Conservation (phyloP, 2,113 vertebrate genomes). For the Esox niger region DNA sequence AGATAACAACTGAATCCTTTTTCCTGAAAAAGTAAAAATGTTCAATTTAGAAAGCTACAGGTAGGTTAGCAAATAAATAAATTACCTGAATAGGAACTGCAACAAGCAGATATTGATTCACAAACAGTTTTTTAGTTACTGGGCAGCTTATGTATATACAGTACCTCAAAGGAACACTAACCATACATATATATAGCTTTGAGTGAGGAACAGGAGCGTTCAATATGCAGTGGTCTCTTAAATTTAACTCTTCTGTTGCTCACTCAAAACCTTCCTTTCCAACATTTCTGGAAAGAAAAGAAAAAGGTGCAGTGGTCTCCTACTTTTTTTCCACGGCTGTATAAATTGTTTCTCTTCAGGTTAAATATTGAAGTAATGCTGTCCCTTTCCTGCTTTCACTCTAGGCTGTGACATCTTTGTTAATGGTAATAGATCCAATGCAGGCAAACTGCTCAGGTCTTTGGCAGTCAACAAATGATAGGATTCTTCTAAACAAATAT, state of each 20-base stretch:
- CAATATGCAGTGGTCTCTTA: no score
- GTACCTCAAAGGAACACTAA: no score
- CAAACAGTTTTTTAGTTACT: neutral
- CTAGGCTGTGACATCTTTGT: neutral
- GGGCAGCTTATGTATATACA: no score
- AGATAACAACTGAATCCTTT: neutral
- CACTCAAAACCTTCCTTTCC: no score
- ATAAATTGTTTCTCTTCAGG: no score
- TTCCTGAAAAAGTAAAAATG: slow-evolving; percentile 5
- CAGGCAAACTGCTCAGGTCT: slow-evolving; percentile 6
- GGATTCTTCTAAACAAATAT: slow-evolving; percentile 33
- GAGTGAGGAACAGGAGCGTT: no score
- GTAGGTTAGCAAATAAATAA: slow-evolving; percentile 37
- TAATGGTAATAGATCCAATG: no score
- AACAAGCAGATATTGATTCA: neutral
- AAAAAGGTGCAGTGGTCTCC: no score
- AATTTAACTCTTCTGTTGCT: no score
- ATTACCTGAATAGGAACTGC: slow-evolving; percentile 13
- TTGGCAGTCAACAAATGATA: slow-evolving; percentile 17
- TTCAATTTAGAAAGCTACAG: slow-evolving; percentile 21
- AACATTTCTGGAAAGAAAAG: no score
- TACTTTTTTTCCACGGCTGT: no score
- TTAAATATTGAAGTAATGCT: neutral
- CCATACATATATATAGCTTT: no score
- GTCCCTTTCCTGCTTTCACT: neutral